Conservation (phyloP, 2,888 invertebrate species). For the Melangyna quadrimaculata region DNA sequence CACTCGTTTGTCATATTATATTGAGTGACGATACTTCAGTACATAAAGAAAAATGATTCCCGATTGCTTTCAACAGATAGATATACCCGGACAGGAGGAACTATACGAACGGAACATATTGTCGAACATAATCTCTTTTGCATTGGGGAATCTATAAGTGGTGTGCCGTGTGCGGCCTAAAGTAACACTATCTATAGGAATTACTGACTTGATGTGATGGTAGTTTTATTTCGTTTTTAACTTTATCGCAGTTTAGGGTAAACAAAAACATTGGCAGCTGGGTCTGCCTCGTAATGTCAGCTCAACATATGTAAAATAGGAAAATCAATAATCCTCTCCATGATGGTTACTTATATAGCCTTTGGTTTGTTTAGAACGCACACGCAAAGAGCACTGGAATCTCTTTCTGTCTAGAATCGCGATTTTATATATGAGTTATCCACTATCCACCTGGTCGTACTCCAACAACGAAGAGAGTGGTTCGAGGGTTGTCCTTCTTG, state of each 20-base stretch:
- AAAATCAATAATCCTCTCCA: conserved; percentile 60
- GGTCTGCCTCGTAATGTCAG: conserved; percentile 2
- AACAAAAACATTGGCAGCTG: conserved; percentile 49
- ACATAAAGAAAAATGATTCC: conserved; percentile 36
- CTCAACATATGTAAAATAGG: conserved; percentile 1
- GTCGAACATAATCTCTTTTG: not conserved
- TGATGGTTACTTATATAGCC: conserved; percentile 1
- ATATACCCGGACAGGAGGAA: not conserved
- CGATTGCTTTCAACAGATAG: conserved; percentile 33
- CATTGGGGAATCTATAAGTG: conserved; percentile 21
- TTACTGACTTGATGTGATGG: conserved; percentile 26
- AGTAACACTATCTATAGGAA: conserved; percentile 21
- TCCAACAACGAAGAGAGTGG: conserved; percentile 59
- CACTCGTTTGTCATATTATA: conserved; percentile 58
- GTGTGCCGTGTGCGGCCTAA: not conserved
- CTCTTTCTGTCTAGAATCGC: conserved; percentile 48
- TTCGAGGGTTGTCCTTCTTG: conserved; percentile 70
- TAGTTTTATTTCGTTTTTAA: not conserved
- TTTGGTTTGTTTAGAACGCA: conserved; percentile 56
- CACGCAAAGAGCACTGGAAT: conserved; percentile 65
- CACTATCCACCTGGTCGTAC: conserved; percentile 67
- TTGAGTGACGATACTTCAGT: conserved; percentile 56
- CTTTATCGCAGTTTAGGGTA: conserved; percentile 28
- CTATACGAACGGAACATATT: not conserved
- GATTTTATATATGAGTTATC: conserved; percentile 24